Evolutionary conservation across 1,140 invertebrate species (phyloP), one percentile per base, ranked within the genome.

Genomic region (Oreohelix idahoensis): DNA sequence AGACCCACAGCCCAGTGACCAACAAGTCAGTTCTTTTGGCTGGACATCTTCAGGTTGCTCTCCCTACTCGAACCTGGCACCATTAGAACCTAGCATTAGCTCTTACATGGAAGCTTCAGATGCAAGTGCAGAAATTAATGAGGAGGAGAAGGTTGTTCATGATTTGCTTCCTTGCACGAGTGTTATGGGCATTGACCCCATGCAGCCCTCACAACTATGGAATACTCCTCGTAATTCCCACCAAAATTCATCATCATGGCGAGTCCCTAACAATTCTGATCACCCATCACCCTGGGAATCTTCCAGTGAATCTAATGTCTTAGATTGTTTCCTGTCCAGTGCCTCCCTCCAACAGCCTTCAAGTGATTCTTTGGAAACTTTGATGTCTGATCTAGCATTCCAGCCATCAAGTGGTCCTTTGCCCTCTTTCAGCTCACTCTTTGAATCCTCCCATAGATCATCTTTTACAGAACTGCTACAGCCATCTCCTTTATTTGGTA

Each of bases 121-220:
- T 35, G 15, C n/a, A 39, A 17, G 10, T 26, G 38, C 45, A 29
- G 80, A 75, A 58, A 39, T 29, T 38, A 45, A 11, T 74, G 80
- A 75, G 70, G 80, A 82, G 15, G 80, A 75, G 71, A 81, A 81
- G 45, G 45, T 75, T 29, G 80, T 82, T 58, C 71, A 82, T 75
- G 71, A 82, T 32, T 75, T 82, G 49, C 51, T 82, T 13, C 80
- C 80, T 36, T 82, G 70, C 36, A 82, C 80, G 0, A 82, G 80
- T 82, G 80, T 74, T 11, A 75, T 82, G 20, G 80, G 36, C 38
- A 51, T 75, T 23, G 35, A 82, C 32, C 42, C 80, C 5, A 23
- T n/a, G 15, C 71, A 82, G 17, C 66, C 71, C 11, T 45, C 42
- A 32, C 38, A 32, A 8, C 29, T 5, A 20, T 82, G 80, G 80